Evolutionary conservation across 1,140 invertebrate genomes (phyloP).

Genomic region (Papilio glaucus): DNA sequence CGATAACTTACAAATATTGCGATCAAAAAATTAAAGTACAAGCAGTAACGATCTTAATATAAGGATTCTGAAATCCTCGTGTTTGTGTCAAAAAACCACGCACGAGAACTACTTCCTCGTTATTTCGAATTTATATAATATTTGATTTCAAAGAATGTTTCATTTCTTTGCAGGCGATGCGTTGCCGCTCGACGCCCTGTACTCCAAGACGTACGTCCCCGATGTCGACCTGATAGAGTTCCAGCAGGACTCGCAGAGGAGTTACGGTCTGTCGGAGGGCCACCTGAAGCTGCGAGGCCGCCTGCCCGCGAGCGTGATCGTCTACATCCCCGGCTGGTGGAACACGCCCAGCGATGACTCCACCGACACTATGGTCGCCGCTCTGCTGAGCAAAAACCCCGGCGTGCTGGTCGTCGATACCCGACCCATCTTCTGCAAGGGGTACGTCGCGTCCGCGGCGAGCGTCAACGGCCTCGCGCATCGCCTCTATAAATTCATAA

Average conservation of each 20-base stretch:
- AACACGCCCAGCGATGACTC: constrained; percentile 71
- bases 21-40: no score
- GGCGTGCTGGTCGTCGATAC: constrained; percentile 64
- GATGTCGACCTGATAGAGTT: constrained; percentile 62
- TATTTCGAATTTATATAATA: no score
- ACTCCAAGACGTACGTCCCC: constrained; percentile 49
- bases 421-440: constrained; percentile 55
- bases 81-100: no score
- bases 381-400: constrained; percentile 55
- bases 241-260: constrained; percentile 44
- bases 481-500: constrained; percentile 61
- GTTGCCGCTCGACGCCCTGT: constrained; percentile 63
- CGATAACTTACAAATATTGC: no score
- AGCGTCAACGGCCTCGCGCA: constrained; percentile 58
- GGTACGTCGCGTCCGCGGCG: constrained; percentile 64
- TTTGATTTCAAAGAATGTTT: no score
- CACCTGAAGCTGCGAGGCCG: constrained; percentile 45
- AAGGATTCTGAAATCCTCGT: no score
- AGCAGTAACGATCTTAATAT: no score
- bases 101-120: no score
- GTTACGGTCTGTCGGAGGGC: constrained; percentile 51
- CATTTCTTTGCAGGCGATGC: constrained; percentile 55
- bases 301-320: constrained; percentile 42
- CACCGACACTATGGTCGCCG: constrained; percentile 55
- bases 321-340: constrained; percentile 74